Conservation (phyloP, 2,113 vertebrate genomes). For the Pampusana beccarii region DNA sequence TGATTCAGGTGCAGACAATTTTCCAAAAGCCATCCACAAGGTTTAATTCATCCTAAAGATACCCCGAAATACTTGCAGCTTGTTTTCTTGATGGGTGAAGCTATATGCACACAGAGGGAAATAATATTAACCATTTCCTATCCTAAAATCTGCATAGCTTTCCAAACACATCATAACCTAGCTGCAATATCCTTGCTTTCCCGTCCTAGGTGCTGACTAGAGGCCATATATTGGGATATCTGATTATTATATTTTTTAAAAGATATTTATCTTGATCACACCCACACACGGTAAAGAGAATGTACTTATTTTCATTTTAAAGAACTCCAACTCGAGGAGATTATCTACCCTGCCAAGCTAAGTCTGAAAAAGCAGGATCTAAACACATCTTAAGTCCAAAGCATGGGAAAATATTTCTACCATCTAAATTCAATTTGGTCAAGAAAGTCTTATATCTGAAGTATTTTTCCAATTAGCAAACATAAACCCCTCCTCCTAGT, state of each 20-base stretch:
- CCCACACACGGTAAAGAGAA: neutral
- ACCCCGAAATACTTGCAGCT: neutral
- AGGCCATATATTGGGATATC: neutral
- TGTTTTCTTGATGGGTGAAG: neutral
- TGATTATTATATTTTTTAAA: neutral
- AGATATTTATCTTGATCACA: neutral
- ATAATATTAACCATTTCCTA: neutral
- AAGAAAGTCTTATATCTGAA: neutral
- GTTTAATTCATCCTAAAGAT: neutral
- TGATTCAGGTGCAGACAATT: neutral
- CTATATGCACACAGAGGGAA: rapidly evolving
- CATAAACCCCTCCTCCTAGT: neutral
- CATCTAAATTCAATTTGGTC: neutral
- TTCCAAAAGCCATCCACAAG: neutral
- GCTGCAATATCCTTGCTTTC: neutral
- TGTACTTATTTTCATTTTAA: neutral
- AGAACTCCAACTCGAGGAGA: neutral
- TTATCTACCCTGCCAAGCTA: neutral
- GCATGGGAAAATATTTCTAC: neutral
- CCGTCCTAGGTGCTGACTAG: neutral
- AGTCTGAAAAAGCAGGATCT: neutral
- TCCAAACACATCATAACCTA: neutral
- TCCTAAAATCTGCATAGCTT: neutral
- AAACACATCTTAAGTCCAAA: neutral
- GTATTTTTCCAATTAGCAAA: neutral